Conservation (phyloP, 2,113 vertebrate species). For the Pheucticus melanocephalus region DNA sequence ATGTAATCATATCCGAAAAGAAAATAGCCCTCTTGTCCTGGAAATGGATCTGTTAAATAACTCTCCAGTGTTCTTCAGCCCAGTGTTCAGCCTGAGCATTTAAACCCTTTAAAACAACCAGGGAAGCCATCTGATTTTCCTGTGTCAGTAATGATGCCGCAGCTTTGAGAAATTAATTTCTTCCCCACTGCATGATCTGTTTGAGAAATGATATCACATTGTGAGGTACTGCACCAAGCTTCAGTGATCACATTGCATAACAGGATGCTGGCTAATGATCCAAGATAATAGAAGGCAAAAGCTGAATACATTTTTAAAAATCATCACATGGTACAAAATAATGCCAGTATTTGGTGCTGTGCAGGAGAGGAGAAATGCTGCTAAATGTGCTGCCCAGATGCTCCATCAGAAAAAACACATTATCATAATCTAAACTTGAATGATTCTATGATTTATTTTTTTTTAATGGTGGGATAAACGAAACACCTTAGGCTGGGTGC, state of each 20-base stretch:
- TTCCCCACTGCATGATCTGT: slow-evolving; percentile 34
- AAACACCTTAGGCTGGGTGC: slow-evolving; percentile 2
- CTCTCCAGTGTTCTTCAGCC: not conserved
- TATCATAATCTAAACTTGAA: not conserved
- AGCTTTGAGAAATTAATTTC: slow-evolving; percentile 64
- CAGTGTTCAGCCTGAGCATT: not conserved
- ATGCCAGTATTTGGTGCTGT: not conserved
- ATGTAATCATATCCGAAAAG: not conserved
- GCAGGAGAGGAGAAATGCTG: not conserved
- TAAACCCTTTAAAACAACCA: slow-evolving; percentile 12
- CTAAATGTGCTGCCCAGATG: not conserved
- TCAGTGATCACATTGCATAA: slow-evolving; percentile 44
- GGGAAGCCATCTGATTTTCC: slow-evolving; percentile 39
- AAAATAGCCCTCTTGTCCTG: slow-evolving; percentile 19
- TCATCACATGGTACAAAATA: slow-evolving; percentile 16
- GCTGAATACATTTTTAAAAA: slow-evolving; percentile 50
- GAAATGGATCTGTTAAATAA: not conserved
- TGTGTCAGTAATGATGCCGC: slow-evolving; percentile 11
- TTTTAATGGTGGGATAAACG: not conserved
- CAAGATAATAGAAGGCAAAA: slow-evolving; percentile 47
- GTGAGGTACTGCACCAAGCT: slow-evolving; percentile 45
- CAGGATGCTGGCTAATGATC: slow-evolving; percentile 66
- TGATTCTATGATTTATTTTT: not conserved
- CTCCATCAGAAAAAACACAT: not conserved
- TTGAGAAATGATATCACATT: slow-evolving; percentile 51